Evolutionary conservation across 2,797 vertebrate genomes (phyloP), one percentile per base, ranked within the genome.

Genomic region (Lindbergichthys nudifrons): DNA sequence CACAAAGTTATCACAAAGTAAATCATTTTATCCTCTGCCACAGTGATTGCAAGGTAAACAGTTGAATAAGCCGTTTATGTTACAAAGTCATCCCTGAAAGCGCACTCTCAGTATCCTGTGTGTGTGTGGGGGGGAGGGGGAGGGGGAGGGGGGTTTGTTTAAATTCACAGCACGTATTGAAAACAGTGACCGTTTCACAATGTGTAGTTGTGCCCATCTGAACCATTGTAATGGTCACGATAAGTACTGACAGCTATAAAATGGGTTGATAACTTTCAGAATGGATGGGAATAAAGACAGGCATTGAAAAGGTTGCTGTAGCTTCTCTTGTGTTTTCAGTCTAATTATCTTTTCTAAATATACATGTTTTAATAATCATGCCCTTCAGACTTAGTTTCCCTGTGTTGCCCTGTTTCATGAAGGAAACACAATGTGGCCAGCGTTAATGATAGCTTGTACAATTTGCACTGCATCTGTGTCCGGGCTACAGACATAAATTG

Each of bases 401-500:
- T 0, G 2, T 61, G 39, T 68, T 23, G 45, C 23, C 30, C 62
- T 48, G 50, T 71, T 75, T 77, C 18, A 52, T 32, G 18, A 43
- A 45, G 26, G 26, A 61, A 30, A 67, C 80, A 70, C 68, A 84
- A 23, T 73, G 51, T 65, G 39, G 62, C 72, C 48, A 11, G 43
- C 81, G 62, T 65, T 82, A 75, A 75, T 80, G 64, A 82, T 70
- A 43, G 74, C 48, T 56, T 43, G 69, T 58, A 65, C 61, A 66
- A 82, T 83, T 63, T 81, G 76, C 70, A 46, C 57, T 21, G 75
- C 39, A 67, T 71, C 70, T 80, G 75, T 60, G 75, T 65, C 66
- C 19, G 16, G 69, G 65, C 80, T 79, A n/a, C 26, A 76, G 47
- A 70, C 77, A 79, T 85, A 86, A 83, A 91, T 88, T 87, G 80